A percentile compares a stretch with the other conserved stretches of the same genome.
Evolutionary conservation across 1,140 invertebrate genomes (phyloP).

Genomic region (Steinernema khuongi): DNA sequence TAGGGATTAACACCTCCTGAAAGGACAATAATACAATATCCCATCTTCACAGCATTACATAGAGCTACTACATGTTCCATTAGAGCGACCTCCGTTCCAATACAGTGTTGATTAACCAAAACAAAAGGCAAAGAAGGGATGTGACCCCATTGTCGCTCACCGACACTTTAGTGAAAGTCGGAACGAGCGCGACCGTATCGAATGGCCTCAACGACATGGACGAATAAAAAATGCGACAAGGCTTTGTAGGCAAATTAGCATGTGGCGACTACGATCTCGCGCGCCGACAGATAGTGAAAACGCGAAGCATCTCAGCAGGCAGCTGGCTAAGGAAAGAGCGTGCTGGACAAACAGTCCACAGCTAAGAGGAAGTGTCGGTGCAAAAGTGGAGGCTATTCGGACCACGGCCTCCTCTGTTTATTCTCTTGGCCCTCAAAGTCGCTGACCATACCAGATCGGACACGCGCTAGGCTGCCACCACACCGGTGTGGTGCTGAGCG

Average conservation of each 20-base stretch:
- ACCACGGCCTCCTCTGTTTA: neutral
- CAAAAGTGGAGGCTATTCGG: conserved; percentile 4
- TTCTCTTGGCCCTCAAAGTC: conserved; percentile 11
- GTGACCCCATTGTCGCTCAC: no score
- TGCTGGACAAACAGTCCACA: conserved; percentile 3
- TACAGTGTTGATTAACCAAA: no score
- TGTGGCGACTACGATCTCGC: neutral
- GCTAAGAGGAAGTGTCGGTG: conserved; percentile 15
- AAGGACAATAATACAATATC: no score
- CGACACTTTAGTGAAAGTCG: no score
- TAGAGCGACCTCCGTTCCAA: no score
- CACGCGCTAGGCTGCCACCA: neutral
- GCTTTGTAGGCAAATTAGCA: neutral
- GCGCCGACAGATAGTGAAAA: neutral
- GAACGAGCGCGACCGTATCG: no score
- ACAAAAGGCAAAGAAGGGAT: no score
- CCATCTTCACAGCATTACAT: no score
- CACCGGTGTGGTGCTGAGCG: neutral
- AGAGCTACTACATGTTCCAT: no score
- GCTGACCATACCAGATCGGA: conserved; percentile 6
- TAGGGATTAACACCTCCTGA: no score
- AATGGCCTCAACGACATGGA: neutral
- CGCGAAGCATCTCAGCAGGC: conserved; percentile 1
- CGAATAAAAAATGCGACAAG: no score
- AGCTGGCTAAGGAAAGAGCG: neutral